These are phyloP conservation scores for Staurois parvus DNA, from an alignment of 2,797 vertebrate genomes.

Conservation along the genomic window DNA sequence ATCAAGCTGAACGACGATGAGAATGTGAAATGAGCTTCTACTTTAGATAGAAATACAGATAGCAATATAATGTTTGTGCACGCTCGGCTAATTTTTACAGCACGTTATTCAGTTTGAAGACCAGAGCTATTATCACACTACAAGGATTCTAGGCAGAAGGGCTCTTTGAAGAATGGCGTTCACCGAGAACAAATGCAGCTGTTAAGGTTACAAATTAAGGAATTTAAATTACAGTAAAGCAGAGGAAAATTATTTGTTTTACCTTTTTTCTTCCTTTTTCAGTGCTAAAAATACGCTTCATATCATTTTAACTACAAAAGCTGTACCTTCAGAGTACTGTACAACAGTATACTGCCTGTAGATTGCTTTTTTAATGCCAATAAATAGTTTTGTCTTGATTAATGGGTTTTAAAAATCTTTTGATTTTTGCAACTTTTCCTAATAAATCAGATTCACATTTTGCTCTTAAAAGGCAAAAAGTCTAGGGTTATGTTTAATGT, in stretches of 20 bases:
- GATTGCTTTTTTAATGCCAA: too few species aligned
- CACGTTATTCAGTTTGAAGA: conserved; percentile 15
- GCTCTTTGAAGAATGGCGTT: not conserved
- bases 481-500: too few species aligned
- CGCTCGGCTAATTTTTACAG: conserved; percentile 43
- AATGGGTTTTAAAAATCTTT: too few species aligned
- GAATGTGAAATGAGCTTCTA: conserved; percentile 46
- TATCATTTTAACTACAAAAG: not conserved
- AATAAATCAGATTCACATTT: too few species aligned
- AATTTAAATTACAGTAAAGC: conserved; percentile 17
- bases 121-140: conserved; percentile 19
- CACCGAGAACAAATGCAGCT: conserved; percentile 24
- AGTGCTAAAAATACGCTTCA: not conserved
- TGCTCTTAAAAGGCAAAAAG: too few species aligned
- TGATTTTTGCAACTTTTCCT: too few species aligned
- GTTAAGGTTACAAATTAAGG: conserved; percentile 20
- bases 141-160: conserved; percentile 25
- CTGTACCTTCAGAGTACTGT: too few species aligned
- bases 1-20: conserved; percentile 34
- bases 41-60: conserved; percentile 31
- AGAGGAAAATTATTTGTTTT: not conserved
- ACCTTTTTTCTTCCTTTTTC: not conserved
- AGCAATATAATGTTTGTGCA: conserved; percentile 37
- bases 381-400: too few species aligned
- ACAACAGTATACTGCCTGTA: too few species aligned